Conservation (phyloP, 2,113 vertebrate species). For the Gnathonemus echidnorhynchus region DNA sequence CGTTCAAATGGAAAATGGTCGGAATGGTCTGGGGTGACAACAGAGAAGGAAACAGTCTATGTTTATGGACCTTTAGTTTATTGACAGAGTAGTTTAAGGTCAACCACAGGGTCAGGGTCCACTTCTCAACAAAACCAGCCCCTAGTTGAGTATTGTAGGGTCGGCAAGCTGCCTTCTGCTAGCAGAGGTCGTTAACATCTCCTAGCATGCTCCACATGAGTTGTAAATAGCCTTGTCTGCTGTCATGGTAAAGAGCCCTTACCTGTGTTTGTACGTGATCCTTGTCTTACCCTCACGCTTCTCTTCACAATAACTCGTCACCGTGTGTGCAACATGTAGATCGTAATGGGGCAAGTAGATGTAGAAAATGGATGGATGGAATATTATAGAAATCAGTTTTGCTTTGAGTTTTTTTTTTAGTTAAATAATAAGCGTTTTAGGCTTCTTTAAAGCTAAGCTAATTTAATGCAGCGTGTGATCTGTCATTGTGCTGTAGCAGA, state of each 20-base stretch:
- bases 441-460: background rate
- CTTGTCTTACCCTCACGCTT: background rate
- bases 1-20: background rate
- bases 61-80: background rate
- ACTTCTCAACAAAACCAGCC: background rate
- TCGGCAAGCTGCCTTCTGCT: background rate
- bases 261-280: background rate
- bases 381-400: background rate
- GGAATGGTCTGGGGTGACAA: background rate
- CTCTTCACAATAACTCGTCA: background rate
- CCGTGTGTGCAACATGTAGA: background rate
- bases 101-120: background rate
- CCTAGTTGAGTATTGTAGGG: background rate
- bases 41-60: background rate
- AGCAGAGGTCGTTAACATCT: background rate
- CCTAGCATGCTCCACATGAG: background rate
- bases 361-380: background rate
- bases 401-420: background rate
- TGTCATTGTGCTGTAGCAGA: background rate
- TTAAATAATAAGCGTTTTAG: background rate
- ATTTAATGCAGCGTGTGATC: background rate
- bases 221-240: background rate
- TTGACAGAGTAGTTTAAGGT: background rate
- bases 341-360: background rate
- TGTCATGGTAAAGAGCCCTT: background rate